Base-by-base conservation (phyloP, 2,888 invertebrate genomes). In the Linnaemya vulpina region DNA sequence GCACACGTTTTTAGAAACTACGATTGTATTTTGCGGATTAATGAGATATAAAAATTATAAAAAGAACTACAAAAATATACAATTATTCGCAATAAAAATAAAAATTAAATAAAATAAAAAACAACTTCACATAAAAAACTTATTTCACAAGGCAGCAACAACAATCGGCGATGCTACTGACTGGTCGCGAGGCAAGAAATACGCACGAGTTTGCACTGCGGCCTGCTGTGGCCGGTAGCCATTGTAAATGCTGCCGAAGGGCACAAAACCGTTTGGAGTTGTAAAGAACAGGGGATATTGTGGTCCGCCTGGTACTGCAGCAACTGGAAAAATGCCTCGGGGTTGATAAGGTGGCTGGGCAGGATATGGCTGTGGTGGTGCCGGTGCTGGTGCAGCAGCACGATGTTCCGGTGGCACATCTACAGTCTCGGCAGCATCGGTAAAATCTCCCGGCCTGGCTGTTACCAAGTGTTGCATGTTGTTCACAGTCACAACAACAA, bases 231-330 rank as follows among this genome's bases (percentile, higher is more conserved):
- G 84, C 55, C 79, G 87, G 82, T 87, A 87, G 51, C 83, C 86
- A 43, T 63, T 87, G 86, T 88, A 89, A 84, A 84, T 88, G 85
- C 88, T 89, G 68, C 88, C 91, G 89, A 87, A 91, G 86, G 89
- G 93, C 62, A 93, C 93, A 89, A 94, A 91, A 76, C 93, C 94
- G 85, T 82, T 82, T 82, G 53, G 85, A 91, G 94, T 94, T 81
- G 84, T 89, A 88, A 84, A 89, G 87, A 71, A 88, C 58, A 86
- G 87, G 68, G 87, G 89, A 81, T 86, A 89, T 53, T 81, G 89
- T 75, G 84, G 87, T 49, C 88, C 88, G 83, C 73, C 85, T 74
- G 84, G 87, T 53, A 87, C 87, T 80, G 74, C 86, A 84, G 73
- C 78, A 78, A 79, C 88, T 87, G 73, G 80, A 71, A 70, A 85